These are phyloP conservation scores for Clarias macrocephalus DNA, from an alignment of 2,113 vertebrate species.

Conservation along the genomic window DNA sequence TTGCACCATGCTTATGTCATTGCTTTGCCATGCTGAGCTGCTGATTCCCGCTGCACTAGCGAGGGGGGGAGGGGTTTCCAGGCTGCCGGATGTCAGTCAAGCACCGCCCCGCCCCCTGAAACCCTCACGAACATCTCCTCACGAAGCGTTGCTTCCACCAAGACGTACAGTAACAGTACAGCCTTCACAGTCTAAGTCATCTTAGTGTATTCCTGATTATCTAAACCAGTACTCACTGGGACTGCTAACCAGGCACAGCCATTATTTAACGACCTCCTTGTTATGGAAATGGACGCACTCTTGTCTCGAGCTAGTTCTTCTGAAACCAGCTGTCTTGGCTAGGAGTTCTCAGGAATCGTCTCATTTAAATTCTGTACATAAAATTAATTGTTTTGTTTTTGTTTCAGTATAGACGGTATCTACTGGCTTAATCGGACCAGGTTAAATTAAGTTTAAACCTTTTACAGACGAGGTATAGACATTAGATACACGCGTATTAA, in stretches of 20 bases:
- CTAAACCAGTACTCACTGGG: neutral
- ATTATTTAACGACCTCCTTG: neutral
- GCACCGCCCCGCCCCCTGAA: neutral
- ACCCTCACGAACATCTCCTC: conserved; percentile 34
- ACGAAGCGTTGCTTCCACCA: neutral
- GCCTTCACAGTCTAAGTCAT: neutral
- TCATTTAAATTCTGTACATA: too few relatives aligned
- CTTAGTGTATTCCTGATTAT: neutral
- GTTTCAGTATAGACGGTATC: too few relatives aligned
- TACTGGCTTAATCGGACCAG: neutral
- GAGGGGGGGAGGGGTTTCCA: conserved; percentile 42
- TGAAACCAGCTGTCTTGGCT: neutral
- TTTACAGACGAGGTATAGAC: neutral
- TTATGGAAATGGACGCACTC: neutral
- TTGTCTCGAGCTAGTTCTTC: neutral
- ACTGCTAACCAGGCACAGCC: conserved; percentile 1
- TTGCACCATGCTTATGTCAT: conserved; percentile 77
- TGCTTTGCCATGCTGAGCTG: conserved; percentile 77
- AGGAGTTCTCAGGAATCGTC: neutral
- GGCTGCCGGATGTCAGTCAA: conserved; percentile 36
- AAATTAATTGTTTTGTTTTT: too few relatives aligned
- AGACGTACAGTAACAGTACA: neutral
- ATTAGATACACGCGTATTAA: neutral
- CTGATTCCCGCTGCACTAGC: conserved; percentile 63
- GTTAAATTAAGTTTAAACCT: neutral